phyloP scores from a whole-genome alignment of 1,140 invertebrate genomes.

The Leptinotarsa lineolata region DNA sequence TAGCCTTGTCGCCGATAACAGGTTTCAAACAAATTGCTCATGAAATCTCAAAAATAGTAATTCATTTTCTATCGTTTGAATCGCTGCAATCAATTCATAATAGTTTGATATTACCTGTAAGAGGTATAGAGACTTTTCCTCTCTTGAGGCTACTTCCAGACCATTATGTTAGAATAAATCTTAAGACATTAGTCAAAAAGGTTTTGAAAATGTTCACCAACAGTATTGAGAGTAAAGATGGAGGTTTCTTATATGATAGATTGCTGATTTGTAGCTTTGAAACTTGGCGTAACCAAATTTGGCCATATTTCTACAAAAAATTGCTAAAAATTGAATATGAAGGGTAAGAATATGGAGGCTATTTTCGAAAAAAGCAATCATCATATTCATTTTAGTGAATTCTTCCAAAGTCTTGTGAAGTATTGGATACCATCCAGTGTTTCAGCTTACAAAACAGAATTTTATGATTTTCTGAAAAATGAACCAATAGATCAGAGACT shows the following conservation, averaged over 20 bases:
- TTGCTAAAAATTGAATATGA: constrained; percentile 35
- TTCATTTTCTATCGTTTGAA: constrained; percentile 11
- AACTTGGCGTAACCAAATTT: constrained; percentile 30
- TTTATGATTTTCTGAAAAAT: constrained; percentile 30
- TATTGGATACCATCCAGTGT: constrained; percentile 41
- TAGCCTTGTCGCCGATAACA: constrained; percentile 15
- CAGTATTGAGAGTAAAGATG: constrained; percentile 42
- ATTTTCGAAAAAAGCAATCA: background rate
- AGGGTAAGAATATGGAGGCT: constrained; percentile 31
- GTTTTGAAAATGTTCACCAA: constrained; percentile 38
- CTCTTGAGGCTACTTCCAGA: constrained; percentile 18
- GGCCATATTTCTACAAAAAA: constrained; percentile 33
- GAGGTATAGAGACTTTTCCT: constrained; percentile 33
- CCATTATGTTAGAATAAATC: constrained; percentile 5
- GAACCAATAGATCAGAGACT: constrained; percentile 22
- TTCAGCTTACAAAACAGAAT: constrained; percentile 26
- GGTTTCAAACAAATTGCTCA: constrained; percentile 16
- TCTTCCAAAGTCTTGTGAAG: constrained; percentile 40
- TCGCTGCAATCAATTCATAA: constrained; percentile 16
- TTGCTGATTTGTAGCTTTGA: constrained; percentile 34
- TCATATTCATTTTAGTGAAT: constrained; percentile 38
- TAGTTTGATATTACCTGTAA: constrained; percentile 31
- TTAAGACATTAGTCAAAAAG: constrained; percentile 23
- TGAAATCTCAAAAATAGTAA: constrained; percentile 14
- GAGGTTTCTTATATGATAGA: constrained; percentile 35